A percentile compares a stretch with the other conserved stretches of the same genome.
Evolutionary conservation across 2,113 vertebrate species (phyloP).

Genomic region (Lepidothrix coronata): DNA sequence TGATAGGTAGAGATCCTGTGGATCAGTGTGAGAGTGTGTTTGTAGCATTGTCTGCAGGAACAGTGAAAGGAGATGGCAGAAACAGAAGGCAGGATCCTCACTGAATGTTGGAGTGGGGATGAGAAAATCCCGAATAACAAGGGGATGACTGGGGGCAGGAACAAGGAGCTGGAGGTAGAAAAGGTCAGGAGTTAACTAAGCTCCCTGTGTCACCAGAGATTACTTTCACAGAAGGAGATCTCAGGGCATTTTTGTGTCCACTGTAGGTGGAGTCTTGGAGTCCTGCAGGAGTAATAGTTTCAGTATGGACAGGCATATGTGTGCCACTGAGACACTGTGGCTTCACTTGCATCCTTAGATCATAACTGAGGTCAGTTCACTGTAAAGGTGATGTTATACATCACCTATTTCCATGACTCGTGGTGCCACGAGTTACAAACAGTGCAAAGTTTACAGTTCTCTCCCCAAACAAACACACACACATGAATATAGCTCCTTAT

Average conservation of each 20-base stretch:
- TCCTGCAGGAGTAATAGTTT: background rate
- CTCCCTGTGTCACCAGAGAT: background rate
- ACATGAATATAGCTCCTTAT: too few species aligned
- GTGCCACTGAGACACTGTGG: background rate
- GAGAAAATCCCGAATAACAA: background rate
- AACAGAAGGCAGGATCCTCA: background rate
- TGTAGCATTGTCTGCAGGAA: background rate
- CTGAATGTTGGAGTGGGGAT: background rate
- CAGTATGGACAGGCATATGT: background rate
- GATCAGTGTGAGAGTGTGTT: background rate
- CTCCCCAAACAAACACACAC: background rate
- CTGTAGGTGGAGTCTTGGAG: background rate
- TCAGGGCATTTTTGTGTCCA: background rate
- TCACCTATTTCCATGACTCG: background rate
- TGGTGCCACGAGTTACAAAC: background rate
- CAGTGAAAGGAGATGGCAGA: background rate
- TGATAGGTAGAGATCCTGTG: background rate
- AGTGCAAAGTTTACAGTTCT: background rate
- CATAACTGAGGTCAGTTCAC: background rate
- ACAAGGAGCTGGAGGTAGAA: background rate
- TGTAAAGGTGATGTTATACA: background rate
- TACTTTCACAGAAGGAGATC: background rate
- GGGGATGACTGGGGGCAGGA: background rate
- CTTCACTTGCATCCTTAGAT: background rate
- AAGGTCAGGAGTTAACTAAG: background rate